A percentile compares a stretch with the other conserved stretches of the same genome.
Conservation (phyloP, 2,113 vertebrate species). For the Onychostruthus taczanowskii region DNA sequence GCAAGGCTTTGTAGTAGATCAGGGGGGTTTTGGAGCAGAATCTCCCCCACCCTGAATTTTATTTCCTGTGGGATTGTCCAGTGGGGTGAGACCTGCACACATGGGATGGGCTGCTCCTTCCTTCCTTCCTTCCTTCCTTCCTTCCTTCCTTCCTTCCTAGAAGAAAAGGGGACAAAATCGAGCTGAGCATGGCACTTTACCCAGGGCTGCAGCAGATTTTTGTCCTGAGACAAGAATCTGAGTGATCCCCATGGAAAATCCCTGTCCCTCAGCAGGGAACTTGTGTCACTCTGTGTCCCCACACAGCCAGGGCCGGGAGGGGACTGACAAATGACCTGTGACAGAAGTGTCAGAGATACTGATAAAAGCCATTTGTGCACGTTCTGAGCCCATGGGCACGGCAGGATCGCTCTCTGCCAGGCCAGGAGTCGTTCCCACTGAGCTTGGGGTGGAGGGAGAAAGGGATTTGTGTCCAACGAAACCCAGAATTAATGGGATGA, state of each 20-base stretch:
- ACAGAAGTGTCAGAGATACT: not conserved
- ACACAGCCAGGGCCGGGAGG: fast-evolving
- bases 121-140: too few species aligned
- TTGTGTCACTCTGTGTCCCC: fast-evolving
- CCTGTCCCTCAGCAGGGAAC: fast-evolving
- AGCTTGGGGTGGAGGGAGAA: not conserved
- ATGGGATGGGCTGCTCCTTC: not conserved
- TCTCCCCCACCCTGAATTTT: not conserved
- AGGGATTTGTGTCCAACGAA: not conserved
- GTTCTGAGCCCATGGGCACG: fast-evolving
- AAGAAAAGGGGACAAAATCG: not conserved
- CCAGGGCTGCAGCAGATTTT: not conserved
- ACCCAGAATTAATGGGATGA: not conserved
- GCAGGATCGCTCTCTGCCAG: fast-evolving
- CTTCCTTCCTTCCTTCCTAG: not conserved
- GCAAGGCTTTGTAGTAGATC: not conserved
- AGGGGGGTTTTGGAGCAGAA: not conserved
- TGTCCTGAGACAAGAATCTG: not conserved
- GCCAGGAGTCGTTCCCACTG: fast-evolving
- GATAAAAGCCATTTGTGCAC: not conserved
- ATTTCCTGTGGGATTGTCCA: not conserved
- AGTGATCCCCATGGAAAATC: not conserved
- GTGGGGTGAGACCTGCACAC: too few species aligned
- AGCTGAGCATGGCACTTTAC: not conserved
- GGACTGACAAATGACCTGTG: not conserved